Conservation (phyloP, 2,888 invertebrate genomes). For the Cantharis nigra region DNA sequence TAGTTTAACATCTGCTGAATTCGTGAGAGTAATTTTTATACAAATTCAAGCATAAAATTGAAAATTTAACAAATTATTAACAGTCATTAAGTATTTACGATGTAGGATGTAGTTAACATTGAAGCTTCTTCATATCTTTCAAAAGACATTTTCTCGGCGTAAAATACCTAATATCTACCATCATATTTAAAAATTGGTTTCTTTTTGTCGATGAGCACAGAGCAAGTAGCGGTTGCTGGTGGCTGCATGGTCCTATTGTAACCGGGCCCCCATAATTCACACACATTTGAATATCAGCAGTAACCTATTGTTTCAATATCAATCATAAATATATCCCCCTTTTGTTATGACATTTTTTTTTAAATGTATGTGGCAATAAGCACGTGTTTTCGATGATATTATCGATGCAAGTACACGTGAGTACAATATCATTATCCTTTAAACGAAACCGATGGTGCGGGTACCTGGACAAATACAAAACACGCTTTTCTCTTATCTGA, state of each 20-base stretch:
- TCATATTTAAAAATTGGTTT: background rate
- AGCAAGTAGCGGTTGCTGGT: background rate
- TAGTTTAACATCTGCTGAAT: constrained; percentile 21
- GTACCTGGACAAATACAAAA: constrained; percentile 33
- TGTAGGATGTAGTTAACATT: background rate
- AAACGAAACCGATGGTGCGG: constrained; percentile 34
- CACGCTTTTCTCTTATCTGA: constrained; percentile 28
- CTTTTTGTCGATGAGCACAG: background rate
- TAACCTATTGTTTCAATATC: constrained; percentile 4
- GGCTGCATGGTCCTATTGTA: background rate
- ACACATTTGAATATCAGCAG: constrained; percentile 9
- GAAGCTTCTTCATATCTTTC: background rate
- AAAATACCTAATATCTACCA: background rate
- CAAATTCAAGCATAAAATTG: constrained; percentile 24
- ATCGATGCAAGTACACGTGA: constrained; percentile 24
- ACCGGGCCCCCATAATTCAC: constrained; percentile 1
- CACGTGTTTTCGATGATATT: constrained; percentile 24
- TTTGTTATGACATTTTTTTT: background rate
- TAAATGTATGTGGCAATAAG: background rate
- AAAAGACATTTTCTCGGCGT: too few relatives aligned
- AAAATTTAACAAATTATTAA: background rate
- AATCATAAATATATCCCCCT: background rate
- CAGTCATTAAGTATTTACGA: background rate
- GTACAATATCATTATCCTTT: constrained; percentile 35
- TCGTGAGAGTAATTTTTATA: constrained; percentile 20